phyloP scores from a whole-genome alignment of 2,113 vertebrate genomes.

The Pseudopodoces humilis region DNA sequence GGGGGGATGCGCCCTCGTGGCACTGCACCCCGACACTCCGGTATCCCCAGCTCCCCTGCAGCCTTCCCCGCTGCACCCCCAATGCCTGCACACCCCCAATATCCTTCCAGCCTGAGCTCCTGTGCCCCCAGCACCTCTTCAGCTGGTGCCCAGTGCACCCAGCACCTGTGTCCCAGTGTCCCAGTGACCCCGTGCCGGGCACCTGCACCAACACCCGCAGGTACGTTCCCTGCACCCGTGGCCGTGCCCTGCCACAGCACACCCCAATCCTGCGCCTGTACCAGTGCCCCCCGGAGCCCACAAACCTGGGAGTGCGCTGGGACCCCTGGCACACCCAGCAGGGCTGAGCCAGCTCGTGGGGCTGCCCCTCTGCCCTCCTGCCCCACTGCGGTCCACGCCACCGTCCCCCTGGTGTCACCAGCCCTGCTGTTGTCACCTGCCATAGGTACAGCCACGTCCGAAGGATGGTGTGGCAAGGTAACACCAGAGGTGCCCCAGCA shows the following conservation, averaged over 20 bases:
- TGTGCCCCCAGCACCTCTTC: not conserved
- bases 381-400: fast-evolving
- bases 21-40: no score
- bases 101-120: not conserved
- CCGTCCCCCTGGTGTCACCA: fast-evolving
- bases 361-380: not conserved
- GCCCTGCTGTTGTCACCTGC: fast-evolving
- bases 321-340: not conserved
- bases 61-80: no score
- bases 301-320: not conserved
- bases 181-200: not conserved
- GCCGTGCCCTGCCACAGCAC: not conserved
- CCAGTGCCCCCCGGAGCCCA: fast-evolving
- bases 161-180: no score
- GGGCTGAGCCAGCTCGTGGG: not conserved
- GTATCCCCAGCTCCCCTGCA: not conserved
- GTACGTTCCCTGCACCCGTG: fast-evolving
- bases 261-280: not conserved
- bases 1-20: not conserved
- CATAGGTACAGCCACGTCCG: fast-evolving
- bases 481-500: not conserved
- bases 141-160: not conserved
- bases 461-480: not conserved
- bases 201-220: not conserved
- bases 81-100: not conserved